Evolutionary conservation across 2,888 invertebrate genomes (phyloP), one percentile per base, ranked within the genome.

Genomic region (Lepidochrysops patricia): DNA sequence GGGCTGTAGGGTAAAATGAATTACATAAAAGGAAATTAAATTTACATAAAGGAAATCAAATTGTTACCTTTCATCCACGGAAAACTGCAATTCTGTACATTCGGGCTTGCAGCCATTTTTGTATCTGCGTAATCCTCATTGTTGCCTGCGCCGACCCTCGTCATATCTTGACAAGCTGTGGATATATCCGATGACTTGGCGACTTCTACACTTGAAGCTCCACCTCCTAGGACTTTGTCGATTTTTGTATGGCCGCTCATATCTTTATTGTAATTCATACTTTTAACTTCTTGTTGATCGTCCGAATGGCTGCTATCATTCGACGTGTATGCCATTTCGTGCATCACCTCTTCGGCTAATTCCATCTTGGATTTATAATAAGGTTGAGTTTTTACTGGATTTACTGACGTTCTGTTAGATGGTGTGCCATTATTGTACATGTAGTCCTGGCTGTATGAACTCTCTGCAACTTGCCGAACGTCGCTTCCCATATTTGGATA

Each of bases 31-130:
- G 29, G 26, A 15, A 63, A 57, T 64, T 57, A 58, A 50, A 59
- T 59, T 59, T 1, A 71, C 74, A 65, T 82, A 90, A 91, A 86
- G 70, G 79, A 78, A 58, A 82, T n/a, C 37, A 37, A 13, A 13
- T 2, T 13, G 4, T 13, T 73, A 67, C 82, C 84, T 68, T 91
- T 92, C 92, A 92, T 92, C 92, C 92, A 92, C 0, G 92, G 91
- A 72, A 91, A 90, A 68, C 29, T 54, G 54, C 77, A 82, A 63
- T 75, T 79, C 72, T 82, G 82, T 65, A 74, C 75, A 70, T 84
- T 83, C 66, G 82, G 66, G 63, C 74, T 70, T 73, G 80, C 79
- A 70, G 85, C 86, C 85, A 84, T 84, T 74, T 85, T 87, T 81
- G 77, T 82, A 66, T 86, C 85, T 60, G 68, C 69, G 66, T 82